Conservation (phyloP, 1,140 invertebrate genomes). For the Heliothis subflexa region DNA sequence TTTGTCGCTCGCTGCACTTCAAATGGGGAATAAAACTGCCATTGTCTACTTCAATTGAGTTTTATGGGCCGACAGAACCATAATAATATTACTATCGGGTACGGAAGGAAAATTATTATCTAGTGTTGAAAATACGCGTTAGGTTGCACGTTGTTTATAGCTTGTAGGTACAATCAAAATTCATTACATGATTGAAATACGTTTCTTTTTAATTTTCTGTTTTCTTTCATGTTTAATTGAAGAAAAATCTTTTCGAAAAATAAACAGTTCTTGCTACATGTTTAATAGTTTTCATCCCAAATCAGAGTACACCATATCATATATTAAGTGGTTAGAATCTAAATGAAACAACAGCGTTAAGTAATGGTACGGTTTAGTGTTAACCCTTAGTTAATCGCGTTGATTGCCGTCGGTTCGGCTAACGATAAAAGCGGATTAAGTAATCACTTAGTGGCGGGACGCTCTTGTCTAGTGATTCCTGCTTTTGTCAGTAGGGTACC, state of each 20-base stretch:
- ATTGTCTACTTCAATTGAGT: slow-evolving; percentile 58
- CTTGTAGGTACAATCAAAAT: not conserved
- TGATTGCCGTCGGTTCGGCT: slow-evolving; percentile 70
- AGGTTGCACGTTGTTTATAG: not conserved
- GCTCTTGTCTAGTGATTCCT: slow-evolving; percentile 49
- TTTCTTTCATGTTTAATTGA: no score
- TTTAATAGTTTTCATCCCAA: not conserved
- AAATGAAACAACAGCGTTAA: slow-evolving; percentile 56
- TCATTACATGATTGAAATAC: not conserved
- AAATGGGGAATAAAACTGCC: slow-evolving; percentile 62
- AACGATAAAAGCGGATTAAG: slow-evolving; percentile 61
- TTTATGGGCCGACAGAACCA: slow-evolving; percentile 53
- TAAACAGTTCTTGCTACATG: no score
- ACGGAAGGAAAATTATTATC: slow-evolving; percentile 30
- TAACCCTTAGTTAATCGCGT: slow-evolving; percentile 73
- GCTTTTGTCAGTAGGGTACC: slow-evolving; percentile 17
- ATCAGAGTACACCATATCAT: slow-evolving; percentile 27
- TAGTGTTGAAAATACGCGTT: slow-evolving; percentile 16
- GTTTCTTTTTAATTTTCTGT: not conserved
- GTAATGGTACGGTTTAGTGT: slow-evolving; percentile 59
- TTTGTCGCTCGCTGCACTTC: slow-evolving; percentile 56
- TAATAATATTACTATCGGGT: slow-evolving; percentile 61
- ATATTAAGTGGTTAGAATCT: slow-evolving; percentile 43
- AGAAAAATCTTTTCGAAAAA: no score
- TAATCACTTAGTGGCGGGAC: slow-evolving; percentile 75